Evolutionary conservation across 1,140 invertebrate species (phyloP).

Genomic region (Homalodisca vitripennis): DNA sequence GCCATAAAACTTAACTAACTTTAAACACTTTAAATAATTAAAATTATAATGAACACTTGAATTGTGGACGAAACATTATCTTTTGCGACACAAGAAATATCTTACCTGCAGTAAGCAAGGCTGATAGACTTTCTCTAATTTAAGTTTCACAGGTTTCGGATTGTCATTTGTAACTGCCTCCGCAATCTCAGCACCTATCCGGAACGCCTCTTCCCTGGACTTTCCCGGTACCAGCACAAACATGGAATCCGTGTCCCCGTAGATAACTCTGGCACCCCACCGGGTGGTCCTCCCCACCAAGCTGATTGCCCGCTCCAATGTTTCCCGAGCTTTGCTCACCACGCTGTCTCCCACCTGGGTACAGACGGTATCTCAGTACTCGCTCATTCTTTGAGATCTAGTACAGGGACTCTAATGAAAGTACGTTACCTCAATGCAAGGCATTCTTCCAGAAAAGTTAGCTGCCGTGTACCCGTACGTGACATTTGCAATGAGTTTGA

Average conservation of each 20-base stretch:
- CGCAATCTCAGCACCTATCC: conserved; percentile 89
- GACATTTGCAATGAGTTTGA: conserved; percentile 98
- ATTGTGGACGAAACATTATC: too few relatives aligned
- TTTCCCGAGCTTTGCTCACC: conserved; percentile 94
- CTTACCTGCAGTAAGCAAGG: conserved; percentile 59
- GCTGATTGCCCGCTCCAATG: conserved; percentile 87
- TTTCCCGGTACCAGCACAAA: conserved; percentile 76
- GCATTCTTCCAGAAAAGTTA: conserved; percentile 98
- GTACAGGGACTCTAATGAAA: too few relatives aligned
- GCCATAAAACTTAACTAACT: conserved; percentile 21
- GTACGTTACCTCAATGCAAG: conserved; percentile 80
- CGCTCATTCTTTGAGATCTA: too few relatives aligned
- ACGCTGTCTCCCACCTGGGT: conserved; percentile 87
- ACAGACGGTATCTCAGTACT: too few relatives aligned
- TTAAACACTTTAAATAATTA: too few relatives aligned
- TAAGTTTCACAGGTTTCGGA: conserved; percentile 93
- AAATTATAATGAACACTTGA: too few relatives aligned
- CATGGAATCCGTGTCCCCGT: conserved; percentile 96
- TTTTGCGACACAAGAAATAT: too few relatives aligned
- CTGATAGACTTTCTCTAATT: conserved; percentile 89
- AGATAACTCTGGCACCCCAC: conserved; percentile 89
- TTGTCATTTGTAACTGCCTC: conserved; percentile 86
- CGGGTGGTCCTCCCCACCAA: conserved; percentile 69
- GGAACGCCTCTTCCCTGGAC: conserved; percentile 78
- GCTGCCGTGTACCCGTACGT: conserved; percentile 98